Conservation (phyloP, 2,113 vertebrate species). For the Columba livia region DNA sequence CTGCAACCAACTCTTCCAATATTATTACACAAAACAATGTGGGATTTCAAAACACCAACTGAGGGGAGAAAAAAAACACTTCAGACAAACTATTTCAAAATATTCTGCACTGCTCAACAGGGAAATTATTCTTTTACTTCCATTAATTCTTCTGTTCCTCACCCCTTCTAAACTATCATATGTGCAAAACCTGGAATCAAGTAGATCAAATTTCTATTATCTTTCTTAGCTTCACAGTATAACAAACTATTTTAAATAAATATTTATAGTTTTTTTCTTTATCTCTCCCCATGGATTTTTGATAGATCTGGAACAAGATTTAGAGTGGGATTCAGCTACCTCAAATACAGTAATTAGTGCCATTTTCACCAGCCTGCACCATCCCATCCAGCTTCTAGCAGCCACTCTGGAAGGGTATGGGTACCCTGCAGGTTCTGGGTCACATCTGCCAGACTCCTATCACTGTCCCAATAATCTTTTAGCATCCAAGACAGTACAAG, state of each 20-base stretch:
- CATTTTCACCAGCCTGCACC: background rate
- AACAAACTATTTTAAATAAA: background rate
- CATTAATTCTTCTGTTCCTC: background rate
- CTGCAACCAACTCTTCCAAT: background rate
- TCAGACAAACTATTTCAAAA: background rate
- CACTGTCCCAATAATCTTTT: background rate
- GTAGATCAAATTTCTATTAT: background rate
- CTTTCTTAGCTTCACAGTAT: background rate
- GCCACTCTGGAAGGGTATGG: background rate
- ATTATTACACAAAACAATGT: background rate
- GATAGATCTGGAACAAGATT: background rate
- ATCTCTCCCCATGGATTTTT: background rate
- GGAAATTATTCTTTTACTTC: background rate
- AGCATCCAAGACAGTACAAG: background rate
- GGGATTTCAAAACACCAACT: background rate
- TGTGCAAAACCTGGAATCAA: background rate
- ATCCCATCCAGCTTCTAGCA: background rate
- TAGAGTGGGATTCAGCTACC: background rate
- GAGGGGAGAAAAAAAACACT: background rate
- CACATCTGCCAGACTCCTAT: rapidly evolving
- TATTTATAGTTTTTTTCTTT: background rate
- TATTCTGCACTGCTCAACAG: background rate
- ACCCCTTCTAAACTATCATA: background rate
- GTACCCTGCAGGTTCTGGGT: background rate
- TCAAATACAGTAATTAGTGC: background rate